phyloP scores from a whole-genome alignment of 2,113 vertebrate genomes.

The Ranitomeya variabilis region DNA sequence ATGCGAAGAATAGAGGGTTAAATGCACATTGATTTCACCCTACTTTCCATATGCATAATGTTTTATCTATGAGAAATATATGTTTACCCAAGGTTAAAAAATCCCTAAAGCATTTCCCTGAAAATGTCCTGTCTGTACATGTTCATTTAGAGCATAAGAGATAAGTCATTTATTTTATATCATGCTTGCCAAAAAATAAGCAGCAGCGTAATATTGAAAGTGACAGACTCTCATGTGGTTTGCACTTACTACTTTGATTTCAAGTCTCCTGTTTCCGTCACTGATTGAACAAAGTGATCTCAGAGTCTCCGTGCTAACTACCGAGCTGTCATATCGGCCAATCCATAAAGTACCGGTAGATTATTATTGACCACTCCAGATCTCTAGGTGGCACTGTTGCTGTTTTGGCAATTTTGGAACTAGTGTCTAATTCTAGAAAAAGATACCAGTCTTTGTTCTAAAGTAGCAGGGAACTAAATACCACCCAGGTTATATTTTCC shows the following conservation, averaged over 20 bases:
- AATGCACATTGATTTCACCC: background rate
- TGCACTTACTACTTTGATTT: background rate
- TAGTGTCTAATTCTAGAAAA: background rate
- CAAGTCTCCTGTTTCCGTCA: background rate
- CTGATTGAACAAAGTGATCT: background rate
- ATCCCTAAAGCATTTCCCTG: background rate
- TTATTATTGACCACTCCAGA: background rate
- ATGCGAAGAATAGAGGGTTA: background rate
- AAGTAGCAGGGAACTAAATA: background rate
- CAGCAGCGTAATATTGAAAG: background rate
- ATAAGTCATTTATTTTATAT: slow-evolving; percentile 2
- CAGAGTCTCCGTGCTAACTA: background rate
- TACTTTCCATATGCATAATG: background rate
- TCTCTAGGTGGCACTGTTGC: background rate
- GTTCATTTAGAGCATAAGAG: background rate
- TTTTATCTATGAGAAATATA: background rate
- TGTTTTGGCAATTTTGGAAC: background rate
- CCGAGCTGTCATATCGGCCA: background rate
- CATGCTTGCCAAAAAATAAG: background rate
- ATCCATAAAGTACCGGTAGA: background rate
- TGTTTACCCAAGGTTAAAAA: background rate
- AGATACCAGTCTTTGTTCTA: background rate
- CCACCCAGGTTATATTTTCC: background rate
- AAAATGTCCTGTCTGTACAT: background rate
- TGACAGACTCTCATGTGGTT: background rate